Percentiles rank a stretch among this genome's conserved stretches.
phyloP scores from a whole-genome alignment of 2,888 invertebrate genomes.

The Pycnomerus fuliginosus region DNA sequence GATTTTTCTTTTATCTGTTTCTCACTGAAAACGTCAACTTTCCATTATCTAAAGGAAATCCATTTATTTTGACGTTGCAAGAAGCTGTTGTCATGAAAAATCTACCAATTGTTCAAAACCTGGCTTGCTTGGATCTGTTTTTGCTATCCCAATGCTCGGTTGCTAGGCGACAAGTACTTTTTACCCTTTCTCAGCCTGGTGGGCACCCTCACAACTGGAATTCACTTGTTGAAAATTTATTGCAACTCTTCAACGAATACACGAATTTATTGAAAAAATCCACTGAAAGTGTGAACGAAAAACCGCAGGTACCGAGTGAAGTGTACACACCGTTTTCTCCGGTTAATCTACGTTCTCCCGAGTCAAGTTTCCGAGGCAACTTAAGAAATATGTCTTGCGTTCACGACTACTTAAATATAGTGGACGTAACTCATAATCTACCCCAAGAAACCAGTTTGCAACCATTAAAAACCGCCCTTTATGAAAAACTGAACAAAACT shows the following conservation, averaged over 20 bases:
- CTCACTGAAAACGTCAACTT: constrained; percentile 71
- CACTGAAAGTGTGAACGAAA: constrained; percentile 28
- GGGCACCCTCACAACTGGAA: constrained; percentile 90
- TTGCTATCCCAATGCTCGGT: constrained; percentile 65
- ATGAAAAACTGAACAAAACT: constrained; percentile 54
- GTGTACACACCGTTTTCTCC: neutral
- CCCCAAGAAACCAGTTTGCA: constrained; percentile 8
- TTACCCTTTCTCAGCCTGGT: constrained; percentile 75
- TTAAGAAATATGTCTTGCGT: constrained; percentile 43
- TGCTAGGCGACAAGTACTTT: constrained; percentile 64
- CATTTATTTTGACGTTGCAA: constrained; percentile 56
- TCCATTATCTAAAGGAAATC: constrained; percentile 57
- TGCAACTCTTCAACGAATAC: constrained; percentile 65
- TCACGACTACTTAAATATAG: constrained; percentile 31
- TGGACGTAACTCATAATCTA: constrained; percentile 28
- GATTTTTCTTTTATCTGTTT: constrained; percentile 67
- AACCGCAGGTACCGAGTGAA: constrained; percentile 9
- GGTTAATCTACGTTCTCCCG: constrained; percentile 27
- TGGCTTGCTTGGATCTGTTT: constrained; percentile 75
- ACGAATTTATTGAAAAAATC: constrained; percentile 60
- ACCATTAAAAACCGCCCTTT: constrained; percentile 1
- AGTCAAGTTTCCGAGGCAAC: no score
- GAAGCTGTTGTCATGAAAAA: constrained; percentile 62
- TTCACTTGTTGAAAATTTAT: constrained; percentile 63
- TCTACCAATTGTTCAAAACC: constrained; percentile 69